Conservation (phyloP, 2,888 invertebrate species). For the Drosophila koepferae region DNA sequence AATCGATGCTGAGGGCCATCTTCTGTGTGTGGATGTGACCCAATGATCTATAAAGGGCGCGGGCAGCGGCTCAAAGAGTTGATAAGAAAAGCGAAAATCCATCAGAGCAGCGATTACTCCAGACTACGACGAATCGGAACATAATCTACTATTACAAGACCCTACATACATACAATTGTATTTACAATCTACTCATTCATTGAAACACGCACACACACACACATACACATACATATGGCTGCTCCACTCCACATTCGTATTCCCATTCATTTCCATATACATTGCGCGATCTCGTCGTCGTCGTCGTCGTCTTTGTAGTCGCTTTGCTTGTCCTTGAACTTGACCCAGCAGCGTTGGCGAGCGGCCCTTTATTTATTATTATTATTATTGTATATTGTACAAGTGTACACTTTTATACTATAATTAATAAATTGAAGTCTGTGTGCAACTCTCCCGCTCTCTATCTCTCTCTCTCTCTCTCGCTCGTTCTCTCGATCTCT, state of each 20-base stretch:
- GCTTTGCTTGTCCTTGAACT: conserved; percentile 77
- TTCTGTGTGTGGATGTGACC: conserved; percentile 49
- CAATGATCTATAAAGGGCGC: conserved; percentile 76
- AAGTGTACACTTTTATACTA: conserved; percentile 49
- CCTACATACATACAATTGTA: conserved; percentile 22
- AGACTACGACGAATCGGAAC: conserved; percentile 37
- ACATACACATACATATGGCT: conserved; percentile 4
- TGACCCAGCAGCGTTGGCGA: conserved; percentile 71
- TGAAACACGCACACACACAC: conserved; percentile 36
- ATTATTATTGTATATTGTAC: conserved; percentile 60
- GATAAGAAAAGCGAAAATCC: conserved; percentile 66
- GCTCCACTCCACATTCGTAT: conserved; percentile 27
- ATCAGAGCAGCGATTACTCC: conserved; percentile 52
- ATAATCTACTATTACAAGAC: conserved; percentile 44
- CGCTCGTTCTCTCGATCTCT: conserved; percentile 14
- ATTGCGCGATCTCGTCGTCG: conserved; percentile 26
- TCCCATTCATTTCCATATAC: conserved; percentile 73
- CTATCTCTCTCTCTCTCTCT: conserved; percentile 13
- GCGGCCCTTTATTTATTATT: conserved; percentile 68
- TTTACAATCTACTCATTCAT: conserved; percentile 44
- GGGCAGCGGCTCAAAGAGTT: conserved; percentile 44
- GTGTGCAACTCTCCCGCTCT: conserved; percentile 24
- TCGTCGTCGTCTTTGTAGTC: conserved; percentile 34
- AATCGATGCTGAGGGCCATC: conserved; percentile 71
- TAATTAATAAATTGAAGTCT: conserved; percentile 72